phyloP scores from a whole-genome alignment of 2,797 vertebrate species.

The Phylloscopus collybita region DNA sequence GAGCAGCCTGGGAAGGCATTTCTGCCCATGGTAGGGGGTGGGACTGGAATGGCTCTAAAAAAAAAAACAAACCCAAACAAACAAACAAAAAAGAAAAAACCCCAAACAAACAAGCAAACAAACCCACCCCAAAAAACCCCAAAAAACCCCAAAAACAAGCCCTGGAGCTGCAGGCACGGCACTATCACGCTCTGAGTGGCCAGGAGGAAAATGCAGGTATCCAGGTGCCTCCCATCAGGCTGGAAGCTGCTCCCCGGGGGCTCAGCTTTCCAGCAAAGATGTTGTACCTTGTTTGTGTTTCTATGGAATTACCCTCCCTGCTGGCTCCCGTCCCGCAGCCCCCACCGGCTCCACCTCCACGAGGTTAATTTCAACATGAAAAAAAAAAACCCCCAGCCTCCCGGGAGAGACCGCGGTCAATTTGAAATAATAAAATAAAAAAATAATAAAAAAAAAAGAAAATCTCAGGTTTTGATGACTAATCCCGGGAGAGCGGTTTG shows the following conservation, averaged over 20 bases:
- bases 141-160: background rate
- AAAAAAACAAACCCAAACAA: too few relatives aligned
- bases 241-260: background rate
- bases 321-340: slow-evolving; percentile 31
- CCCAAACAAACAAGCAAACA: too few relatives aligned
- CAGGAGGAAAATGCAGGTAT: background rate
- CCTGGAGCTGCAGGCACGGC: background rate
- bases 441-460: background rate
- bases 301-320: slow-evolving; percentile 40
- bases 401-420: background rate
- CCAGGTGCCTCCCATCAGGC: background rate
- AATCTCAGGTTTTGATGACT: slow-evolving; percentile 64
- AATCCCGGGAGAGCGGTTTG: slow-evolving; percentile 34
- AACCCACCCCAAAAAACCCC: too few relatives aligned
- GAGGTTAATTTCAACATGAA: slow-evolving; percentile 42
- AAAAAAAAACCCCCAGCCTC: slow-evolving; percentile 10
- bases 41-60: too few relatives aligned
- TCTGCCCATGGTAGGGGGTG: too few relatives aligned
- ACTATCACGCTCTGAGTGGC: rapidly evolving
- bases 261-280: background rate
- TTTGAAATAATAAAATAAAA: background rate
- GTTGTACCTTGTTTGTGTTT: slow-evolving; percentile 68
- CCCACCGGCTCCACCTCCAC: background rate
- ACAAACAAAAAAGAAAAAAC: too few relatives aligned
- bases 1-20: too few relatives aligned